Base-by-base conservation (phyloP, 2,797 vertebrate species). In the Trachurus trachurus region DNA sequence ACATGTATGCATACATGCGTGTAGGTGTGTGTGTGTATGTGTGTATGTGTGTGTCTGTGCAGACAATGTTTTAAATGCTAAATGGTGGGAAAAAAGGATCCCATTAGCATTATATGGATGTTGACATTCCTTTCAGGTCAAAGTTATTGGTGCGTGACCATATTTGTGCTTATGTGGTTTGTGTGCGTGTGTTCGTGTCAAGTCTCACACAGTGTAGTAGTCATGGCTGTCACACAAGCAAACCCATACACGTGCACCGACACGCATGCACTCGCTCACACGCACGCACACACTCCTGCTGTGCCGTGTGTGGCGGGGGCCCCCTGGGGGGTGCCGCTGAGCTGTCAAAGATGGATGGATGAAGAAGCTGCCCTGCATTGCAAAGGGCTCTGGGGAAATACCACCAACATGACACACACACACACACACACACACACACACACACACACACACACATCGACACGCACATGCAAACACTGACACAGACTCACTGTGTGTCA, bases 261-360 rank as follows among this genome's bases (percentile, higher is more conserved):
- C 67, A 56, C n/a, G n/a, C n/a, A n/a, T n/a, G n/a, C n/a, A 26
- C 26, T 26, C 26, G 26, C 26, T 26, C 49, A 61, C 22, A 8
- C 22, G 15, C 58, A 29, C 42, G 39, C 68, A 11, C 39, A 6
- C 37, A 17, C 53, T 68, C 67, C 57, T 71, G 70, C 81, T 80
- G 76, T 77, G 86, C 63, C 81, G 83, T 82, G 85, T 82, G 89
- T 66, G 86, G 73, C 17, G 39, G 53, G 40, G 64, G 21, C 31
- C 80, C 90, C 82, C 69, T 1, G 22, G 86, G 85, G 88, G 71
- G 71, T 74, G 85, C 88, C 66, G 76, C 82, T 74, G 89, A 94
- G 89, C 92, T 94, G 93, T 94, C 93, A 93, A 74, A 90, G 86
- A 82, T 89, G 86, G 85, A 94, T 92, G 90, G 91, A 93, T 94